Base-by-base conservation (phyloP, 1,140 invertebrate species). In the Trachymyrmex septentrionalis region DNA sequence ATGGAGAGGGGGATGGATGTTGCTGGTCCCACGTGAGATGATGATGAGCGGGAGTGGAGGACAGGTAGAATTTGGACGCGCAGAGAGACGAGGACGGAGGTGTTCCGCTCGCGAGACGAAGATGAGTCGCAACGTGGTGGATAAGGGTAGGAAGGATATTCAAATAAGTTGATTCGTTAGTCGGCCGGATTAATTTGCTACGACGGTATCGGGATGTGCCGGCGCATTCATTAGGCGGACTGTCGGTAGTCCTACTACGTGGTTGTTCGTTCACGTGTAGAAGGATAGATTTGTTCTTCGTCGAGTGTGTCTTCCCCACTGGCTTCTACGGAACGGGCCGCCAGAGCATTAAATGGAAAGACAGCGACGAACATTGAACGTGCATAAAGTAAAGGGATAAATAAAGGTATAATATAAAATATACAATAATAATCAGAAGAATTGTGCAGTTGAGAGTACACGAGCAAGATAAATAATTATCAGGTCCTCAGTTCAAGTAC, bases 81-180 rank as follows among this genome's bases (percentile, higher is more conserved):
- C n/a, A n/a, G 34, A n/a, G 53, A n/a, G 53, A 55, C 53, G 34
- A 48, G 38, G 34, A 38, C 2, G 53, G 7, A 34, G 34, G 75
- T 71, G 55, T 21, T 44, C 38, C 55, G 34, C 16, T 64, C 80
- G 61, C 53, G 76, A 34, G 38, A 30, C 69, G 76, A 76, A 82
- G 87, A 88, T 59, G 71, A 78, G 59, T 55, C 72, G 69, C 69
- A 75, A 89, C 61, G 63, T 64, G 66, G 71, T 27, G 57, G 75
- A 2, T 21, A 55, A 48, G 27, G 44, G 21, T 21, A 3, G n/a
- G 38, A 34, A 50, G 69, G 71, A 86, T 91, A 91, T 91, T 91
- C 90, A 91, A 91, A 91, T 91, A 91, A 91, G 90, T 87, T 91
- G 90, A 91, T 91, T 91, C 90, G 90, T 91, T 91, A 91, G 90